Base-by-base conservation (phyloP, 2,113 vertebrate genomes). In the Rhizomys pruinosus region DNA sequence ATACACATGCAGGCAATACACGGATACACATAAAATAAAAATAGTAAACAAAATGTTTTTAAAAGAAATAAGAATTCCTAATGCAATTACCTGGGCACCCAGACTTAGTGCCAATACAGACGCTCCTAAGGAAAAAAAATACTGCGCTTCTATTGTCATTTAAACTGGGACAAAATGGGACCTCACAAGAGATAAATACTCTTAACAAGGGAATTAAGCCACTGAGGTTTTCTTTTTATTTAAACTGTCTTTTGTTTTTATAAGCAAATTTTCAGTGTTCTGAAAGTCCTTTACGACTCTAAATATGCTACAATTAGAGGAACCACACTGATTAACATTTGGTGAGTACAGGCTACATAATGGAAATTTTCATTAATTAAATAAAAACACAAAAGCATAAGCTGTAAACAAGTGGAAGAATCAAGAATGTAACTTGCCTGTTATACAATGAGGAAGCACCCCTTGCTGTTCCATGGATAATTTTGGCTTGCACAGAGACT, bases 331-430 rank as follows among this genome's bases (percentile, higher is more conserved):
- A 96, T 78, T 92, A 95, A 80, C 76, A 84, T 84, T 73, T 32
- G 55, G 27, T 55, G 55, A 93, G 47, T 69, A 27, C 63, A 64
- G 39, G 42, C 57, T 95, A 42, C 84, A 64, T 80, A 89, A 84
- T 59, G 69, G 80, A 72, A 90, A 89, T 95, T 95, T 85, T 86
- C 84, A 93, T 94, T 95, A 84, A 95, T 95, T 95, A 95, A 94
- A 94, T 73, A 57, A 39, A 93, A 91, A 87, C 52, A 93, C 61
- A 93, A 89, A 95, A 89, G 61, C 80, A 84, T 63, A 89, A 63
- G 44, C 55, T 92, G 85, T 66, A 94, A 94, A 95, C 87, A 93
- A 68, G 89, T 82, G 74, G 72, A 89, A 44, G 44, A 91, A 77
- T 84, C 66, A 63, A 91, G 89, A 89, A 84, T 79, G 61, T 91